Evolutionary conservation across 2,888 invertebrate genomes (phyloP).

Genomic region (Eristalis arbustorum): DNA sequence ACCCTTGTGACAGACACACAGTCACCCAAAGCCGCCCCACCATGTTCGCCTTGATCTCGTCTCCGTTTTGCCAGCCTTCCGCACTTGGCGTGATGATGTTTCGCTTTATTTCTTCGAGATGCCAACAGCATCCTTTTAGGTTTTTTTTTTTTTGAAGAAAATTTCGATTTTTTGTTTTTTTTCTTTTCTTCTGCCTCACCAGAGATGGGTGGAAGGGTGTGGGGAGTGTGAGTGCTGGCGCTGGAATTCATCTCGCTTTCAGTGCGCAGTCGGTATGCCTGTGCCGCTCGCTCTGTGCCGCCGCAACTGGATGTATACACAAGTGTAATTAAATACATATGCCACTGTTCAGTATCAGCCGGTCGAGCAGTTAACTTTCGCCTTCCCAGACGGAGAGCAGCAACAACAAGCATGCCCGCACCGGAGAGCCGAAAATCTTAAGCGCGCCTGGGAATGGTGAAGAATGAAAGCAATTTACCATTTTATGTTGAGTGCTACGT

Average conservation of each 20-base stretch:
- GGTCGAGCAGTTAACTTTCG: background rate
- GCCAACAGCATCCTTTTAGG: background rate
- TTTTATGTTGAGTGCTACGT: slow-evolving; percentile 20
- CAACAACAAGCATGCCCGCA: background rate
- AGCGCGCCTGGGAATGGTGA: background rate
- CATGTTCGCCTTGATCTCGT: background rate
- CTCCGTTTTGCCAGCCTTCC: background rate
- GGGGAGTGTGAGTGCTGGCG: no score
- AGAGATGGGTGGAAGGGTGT: no score
- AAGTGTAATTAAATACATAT: slow-evolving; percentile 27
- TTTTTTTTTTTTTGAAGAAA: background rate
- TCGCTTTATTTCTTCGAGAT: background rate
- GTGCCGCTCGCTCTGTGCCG: no score
- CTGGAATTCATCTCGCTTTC: background rate
- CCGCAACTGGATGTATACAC: background rate
- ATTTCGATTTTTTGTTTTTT: background rate
- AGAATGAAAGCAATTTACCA: slow-evolving; percentile 32
- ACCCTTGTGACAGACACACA: background rate
- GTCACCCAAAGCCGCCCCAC: background rate
- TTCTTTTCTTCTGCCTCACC: background rate
- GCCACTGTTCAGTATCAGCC: slow-evolving; percentile 23
- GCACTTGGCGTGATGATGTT: background rate
- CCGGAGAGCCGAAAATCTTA: background rate
- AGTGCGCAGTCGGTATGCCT: background rate
- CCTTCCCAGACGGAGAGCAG: background rate